phyloP scores from a whole-genome alignment of 1,140 invertebrate genomes.

The Tribolium madens region DNA sequence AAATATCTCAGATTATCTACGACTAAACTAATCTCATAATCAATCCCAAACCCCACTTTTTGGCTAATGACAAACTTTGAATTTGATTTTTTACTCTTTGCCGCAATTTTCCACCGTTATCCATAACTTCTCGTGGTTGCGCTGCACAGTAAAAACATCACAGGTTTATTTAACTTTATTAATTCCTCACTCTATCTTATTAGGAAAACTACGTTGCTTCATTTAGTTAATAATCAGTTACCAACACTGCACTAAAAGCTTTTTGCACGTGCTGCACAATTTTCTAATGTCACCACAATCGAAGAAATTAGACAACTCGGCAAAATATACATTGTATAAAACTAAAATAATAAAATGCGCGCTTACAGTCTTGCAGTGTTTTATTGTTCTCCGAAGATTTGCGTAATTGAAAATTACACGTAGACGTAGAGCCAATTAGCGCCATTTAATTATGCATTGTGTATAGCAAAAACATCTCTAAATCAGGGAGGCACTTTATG shows the following conservation, averaged over 20 bases:
- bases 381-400: neutral
- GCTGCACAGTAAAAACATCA: too few species aligned
- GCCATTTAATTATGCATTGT: neutral
- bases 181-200: neutral
- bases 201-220: neutral
- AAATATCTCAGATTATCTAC: constrained; percentile 39
- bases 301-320: neutral
- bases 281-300: neutral
- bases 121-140: neutral
- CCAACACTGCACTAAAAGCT: neutral
- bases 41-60: constrained; percentile 14
- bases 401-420: neutral
- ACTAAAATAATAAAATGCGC: too few species aligned
- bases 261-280: neutral
- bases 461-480: neutral
- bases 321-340: neutral
- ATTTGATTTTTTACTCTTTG: neutral
- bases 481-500: neutral
- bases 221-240: neutral
- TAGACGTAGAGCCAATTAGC: neutral
- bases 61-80: neutral
- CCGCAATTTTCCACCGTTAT: neutral
- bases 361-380: neutral
- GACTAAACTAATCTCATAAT: constrained; percentile 39
- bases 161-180: neutral